Evolutionary conservation across 2,113 vertebrate species (phyloP), one percentile per base, ranked within the genome.

Genomic region (Nymphicus hollandicus): DNA sequence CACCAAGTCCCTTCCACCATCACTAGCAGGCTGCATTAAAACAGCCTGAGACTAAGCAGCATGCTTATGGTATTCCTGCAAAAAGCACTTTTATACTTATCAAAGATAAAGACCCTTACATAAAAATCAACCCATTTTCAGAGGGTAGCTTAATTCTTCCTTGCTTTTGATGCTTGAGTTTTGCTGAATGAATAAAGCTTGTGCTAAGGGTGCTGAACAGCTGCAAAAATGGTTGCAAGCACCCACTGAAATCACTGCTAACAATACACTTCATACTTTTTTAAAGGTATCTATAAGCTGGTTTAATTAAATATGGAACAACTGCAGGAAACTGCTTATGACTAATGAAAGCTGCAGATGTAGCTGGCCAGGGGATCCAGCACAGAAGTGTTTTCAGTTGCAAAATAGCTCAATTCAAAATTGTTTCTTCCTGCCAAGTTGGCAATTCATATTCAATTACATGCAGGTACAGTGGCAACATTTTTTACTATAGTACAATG

Each of bases 261-360:
- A 52, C 1, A 1, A 31, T 29, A 73, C 17, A 71, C 24, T 12
- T 13, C 37, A 70, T 46, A 44, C 17, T 49, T 81, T 89, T 92
- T 65, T 24, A 43, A 89, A 84, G 73, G 49, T 77, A 93, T 64
- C 80, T 64, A 37, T 61, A 61, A 72, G 20, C 33, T 17, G 3
- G 8, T 64, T 84, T 53, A 95, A 90, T 72, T 61, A 82, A 85
- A 89, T 6, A 23, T 28, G 81, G 18, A 87, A 95, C 82, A 86
- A 89, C 35, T 31, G 77, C 76, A 95, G 93, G 66, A 88, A 92
- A 76, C 80, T 79, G 23, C n/a, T 71, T 47, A 61, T 22, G 61
- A 89, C 31, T 72, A 97, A 94, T 56, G 68, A 91, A 96, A 71
- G 44, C 82, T 82, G 55, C 91, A 95, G 79, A 64, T 74, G 64